A percentile compares a stretch with the other conserved stretches of the same genome.
Evolutionary conservation across 2,888 invertebrate genomes (phyloP).

Genomic region (Oeneis ivallda): DNA sequence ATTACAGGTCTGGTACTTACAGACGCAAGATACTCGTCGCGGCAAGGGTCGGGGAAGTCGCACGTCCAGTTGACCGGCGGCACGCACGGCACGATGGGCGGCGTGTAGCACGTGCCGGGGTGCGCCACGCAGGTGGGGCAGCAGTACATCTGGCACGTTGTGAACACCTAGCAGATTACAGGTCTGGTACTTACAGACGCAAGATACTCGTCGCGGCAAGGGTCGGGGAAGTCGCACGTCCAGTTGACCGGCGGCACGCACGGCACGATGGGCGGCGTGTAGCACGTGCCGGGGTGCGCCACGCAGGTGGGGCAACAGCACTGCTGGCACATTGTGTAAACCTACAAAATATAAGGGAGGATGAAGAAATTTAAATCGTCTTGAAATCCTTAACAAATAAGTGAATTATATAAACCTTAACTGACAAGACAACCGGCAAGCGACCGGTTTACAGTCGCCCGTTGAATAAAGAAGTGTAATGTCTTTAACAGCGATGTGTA

Average conservation of each 20-base stretch:
- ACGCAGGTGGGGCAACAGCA: slow-evolving; percentile 57
- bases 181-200: slow-evolving; percentile 58
- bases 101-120: slow-evolving; percentile 57
- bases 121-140: slow-evolving; percentile 53
- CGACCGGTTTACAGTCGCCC: too few species aligned
- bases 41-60: slow-evolving; percentile 60
- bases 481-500: too few species aligned
- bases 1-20: slow-evolving; percentile 45
- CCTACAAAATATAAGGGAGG: slow-evolving; percentile 47
- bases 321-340: slow-evolving; percentile 70
- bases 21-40: slow-evolving; percentile 69
- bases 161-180: slow-evolving; percentile 57
- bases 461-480: too few species aligned
- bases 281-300: slow-evolving; percentile 58
- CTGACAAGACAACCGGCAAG: too few species aligned
- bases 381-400: too few species aligned
- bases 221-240: slow-evolving; percentile 63
- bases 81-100: slow-evolving; percentile 57
- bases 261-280: slow-evolving; percentile 53
- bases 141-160: slow-evolving; percentile 49
- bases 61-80: slow-evolving; percentile 69
- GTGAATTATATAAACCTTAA: too few species aligned
- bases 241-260: slow-evolving; percentile 68
- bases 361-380: too few species aligned
- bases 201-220: slow-evolving; percentile 67